These are phyloP conservation scores for Drepana falcataria DNA, from an alignment of 2,888 invertebrate genomes.

Conservation along the genomic window DNA sequence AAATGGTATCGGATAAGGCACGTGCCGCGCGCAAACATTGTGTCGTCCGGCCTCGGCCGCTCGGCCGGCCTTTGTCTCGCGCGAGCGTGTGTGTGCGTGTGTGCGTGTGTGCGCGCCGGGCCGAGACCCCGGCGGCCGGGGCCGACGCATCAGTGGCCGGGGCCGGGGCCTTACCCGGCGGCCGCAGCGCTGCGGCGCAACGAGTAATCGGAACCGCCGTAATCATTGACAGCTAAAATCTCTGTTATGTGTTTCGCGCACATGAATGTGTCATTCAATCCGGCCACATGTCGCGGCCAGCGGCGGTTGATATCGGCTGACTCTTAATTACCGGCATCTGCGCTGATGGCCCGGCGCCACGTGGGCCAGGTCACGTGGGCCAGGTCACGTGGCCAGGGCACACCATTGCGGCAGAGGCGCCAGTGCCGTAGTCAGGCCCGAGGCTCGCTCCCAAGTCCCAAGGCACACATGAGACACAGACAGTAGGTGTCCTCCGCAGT, in stretches of 20 bases:
- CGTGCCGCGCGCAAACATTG: constrained; percentile 54
- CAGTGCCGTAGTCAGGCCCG: too few species aligned
- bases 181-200: neutral
- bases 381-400: too few species aligned
- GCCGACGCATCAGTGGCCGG: too few species aligned
- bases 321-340: neutral
- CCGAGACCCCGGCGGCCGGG: too few species aligned
- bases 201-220: constrained; percentile 18
- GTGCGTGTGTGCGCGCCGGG: too few species aligned
- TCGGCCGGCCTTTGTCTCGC: constrained; percentile 2
- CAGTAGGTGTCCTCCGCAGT: too few species aligned
- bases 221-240: constrained; percentile 11
- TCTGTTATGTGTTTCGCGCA: constrained; percentile 6
- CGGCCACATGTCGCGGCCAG: neutral
- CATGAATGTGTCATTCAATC: neutral
- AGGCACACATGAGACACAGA: too few species aligned
- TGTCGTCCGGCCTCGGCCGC: constrained; percentile 23
- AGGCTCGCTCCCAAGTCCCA: too few species aligned
- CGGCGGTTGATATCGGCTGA: neutral
- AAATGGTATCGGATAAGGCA: constrained; percentile 67
- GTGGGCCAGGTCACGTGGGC: constrained; percentile 10
- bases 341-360: constrained; percentile 8
- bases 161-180: too few species aligned
- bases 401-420: too few species aligned
- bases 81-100: too few species aligned